Evolutionary conservation across 1,140 invertebrate species (phyloP).

Genomic region (Bombus waltoni): DNA sequence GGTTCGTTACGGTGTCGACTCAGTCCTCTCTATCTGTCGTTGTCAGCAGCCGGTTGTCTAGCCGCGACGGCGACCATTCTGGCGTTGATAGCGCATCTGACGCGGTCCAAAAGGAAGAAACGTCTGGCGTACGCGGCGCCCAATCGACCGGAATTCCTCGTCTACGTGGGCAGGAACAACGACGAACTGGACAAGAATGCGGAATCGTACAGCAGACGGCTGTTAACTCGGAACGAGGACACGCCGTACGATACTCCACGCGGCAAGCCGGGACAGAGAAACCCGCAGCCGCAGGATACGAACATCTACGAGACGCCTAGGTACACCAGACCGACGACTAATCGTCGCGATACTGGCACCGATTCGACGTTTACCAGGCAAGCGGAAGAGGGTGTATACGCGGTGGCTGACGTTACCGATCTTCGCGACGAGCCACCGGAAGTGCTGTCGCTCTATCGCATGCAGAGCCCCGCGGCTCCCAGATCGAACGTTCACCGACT

Average conservation of each 20-base stretch:
- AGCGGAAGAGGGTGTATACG: conserved; percentile 75
- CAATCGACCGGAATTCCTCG: conserved; percentile 78
- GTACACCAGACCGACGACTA: conserved; percentile 61
- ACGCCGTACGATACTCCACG: conserved; percentile 73
- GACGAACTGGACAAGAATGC: conserved; percentile 76
- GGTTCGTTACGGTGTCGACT: conserved; percentile 76
- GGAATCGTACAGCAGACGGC: conserved; percentile 74
- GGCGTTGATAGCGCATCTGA: conserved; percentile 74
- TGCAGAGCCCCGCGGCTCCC: conserved; percentile 61
- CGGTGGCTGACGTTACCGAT: conserved; percentile 77
- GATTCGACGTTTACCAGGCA: conserved; percentile 35
- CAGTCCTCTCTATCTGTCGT: conserved; percentile 75
- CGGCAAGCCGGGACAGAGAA: conserved; percentile 55
- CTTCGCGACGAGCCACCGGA: conserved; percentile 76
- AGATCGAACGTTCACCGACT: conserved; percentile 56
- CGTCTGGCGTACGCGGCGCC: conserved; percentile 74
- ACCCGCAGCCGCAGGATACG: conserved; percentile 69
- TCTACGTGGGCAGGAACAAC: conserved; percentile 77
- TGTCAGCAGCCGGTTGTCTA: conserved; percentile 75
- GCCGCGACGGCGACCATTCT: conserved; percentile 74
- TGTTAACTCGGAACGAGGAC: conserved; percentile 76
- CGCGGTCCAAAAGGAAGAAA: conserved; percentile 74
- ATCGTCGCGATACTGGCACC: conserved; percentile 8
- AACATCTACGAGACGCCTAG: conserved; percentile 77
- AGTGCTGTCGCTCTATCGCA: conserved; percentile 76